Base-by-base conservation (phyloP, 2,888 invertebrate species). In the Heliconius hortense region DNA sequence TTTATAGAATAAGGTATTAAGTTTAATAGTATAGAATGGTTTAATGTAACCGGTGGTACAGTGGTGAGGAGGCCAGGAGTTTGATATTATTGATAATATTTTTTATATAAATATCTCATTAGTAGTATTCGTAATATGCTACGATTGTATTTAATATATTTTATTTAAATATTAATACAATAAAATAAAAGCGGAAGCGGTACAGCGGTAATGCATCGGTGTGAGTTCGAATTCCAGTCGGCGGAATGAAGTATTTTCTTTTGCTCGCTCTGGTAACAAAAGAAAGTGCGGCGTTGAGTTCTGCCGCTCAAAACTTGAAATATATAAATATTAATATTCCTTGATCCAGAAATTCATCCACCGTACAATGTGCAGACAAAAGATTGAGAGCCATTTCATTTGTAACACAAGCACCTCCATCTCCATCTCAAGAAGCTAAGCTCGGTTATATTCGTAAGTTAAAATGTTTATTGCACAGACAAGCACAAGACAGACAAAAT, bases 381-480 rank as follows among this genome's bases (percentile, higher is more conserved):
- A 39, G n/a, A 24, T 66, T 43, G 66, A 39, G 66, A 66, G 24
- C 15, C 35, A 66, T 66, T 66, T 39, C 39, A 66, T 66, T 66
- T 39, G 39, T 39, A 24, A 5, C 64, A n/a, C 10, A 24, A 64
- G 64, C 15, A 39, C 24, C 11, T 39, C 11, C 13, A 35, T 64
- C 63, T 21, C 63, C 39, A 66, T 24, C 66, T 66, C 24, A 66
- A 66, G 21, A 66, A 66, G 11, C 66, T 24, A 60, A 60, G 60
- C 60, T 26, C 1, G 7, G 24, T 39, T 66, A 15, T 24, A 48
- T 48, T 48, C 18, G 48, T 48, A 66, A 39, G 24, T 66, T 15
- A 66, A 24, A 39, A 66, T n/a, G 39, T 24, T 39, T 66, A 39
- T 66, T 0, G 31, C 31, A 35, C 31, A 35, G 39, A 66, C 66